These are phyloP conservation scores for Apocheima hispidaria DNA, from an alignment of 2,888 invertebrate genomes.

Conservation along the genomic window DNA sequence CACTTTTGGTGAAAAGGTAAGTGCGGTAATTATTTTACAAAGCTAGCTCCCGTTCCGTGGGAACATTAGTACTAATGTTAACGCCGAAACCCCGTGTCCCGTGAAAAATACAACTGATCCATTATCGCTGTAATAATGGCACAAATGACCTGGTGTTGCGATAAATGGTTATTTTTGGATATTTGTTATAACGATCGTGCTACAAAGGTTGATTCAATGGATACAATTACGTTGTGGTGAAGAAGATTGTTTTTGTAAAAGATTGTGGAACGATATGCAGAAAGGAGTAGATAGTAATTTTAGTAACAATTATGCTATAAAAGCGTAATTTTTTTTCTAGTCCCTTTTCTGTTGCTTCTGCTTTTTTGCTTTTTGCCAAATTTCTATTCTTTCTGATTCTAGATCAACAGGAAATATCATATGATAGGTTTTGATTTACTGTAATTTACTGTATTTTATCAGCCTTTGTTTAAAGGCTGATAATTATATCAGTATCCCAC, in stretches of 20 bases:
- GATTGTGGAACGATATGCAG: conserved; percentile 16
- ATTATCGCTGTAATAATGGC: conserved; percentile 63
- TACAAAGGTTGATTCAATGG: conserved; percentile 41
- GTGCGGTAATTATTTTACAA: conserved; percentile 66
- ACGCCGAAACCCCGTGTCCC: conserved; percentile 64
- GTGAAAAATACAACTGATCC: conserved; percentile 68
- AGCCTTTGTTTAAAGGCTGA: too few relatives aligned
- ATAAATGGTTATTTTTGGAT: conserved; percentile 55
- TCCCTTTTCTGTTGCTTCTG: too few relatives aligned
- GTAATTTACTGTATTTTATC: too few relatives aligned
- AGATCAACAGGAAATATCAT: too few relatives aligned
- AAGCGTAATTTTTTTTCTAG: too few relatives aligned
- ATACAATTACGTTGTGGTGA: conserved; percentile 31
- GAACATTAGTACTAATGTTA: conserved; percentile 70
- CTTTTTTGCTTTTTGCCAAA: too few relatives aligned
- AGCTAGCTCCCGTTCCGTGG: conserved; percentile 57
- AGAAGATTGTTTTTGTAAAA: conserved; percentile 27
- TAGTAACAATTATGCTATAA: not conserved
- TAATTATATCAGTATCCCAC: too few relatives aligned
- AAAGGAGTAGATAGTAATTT: conserved; percentile 1
- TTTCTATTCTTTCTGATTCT: too few relatives aligned
- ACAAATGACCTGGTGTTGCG: conserved; percentile 52
- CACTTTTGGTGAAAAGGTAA: conserved; percentile 55
- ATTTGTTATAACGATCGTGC: conserved; percentile 45
- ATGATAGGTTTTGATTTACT: too few relatives aligned